Conservation (phyloP, 2,113 vertebrate genomes). For the Oreochromis tanganicae region DNA sequence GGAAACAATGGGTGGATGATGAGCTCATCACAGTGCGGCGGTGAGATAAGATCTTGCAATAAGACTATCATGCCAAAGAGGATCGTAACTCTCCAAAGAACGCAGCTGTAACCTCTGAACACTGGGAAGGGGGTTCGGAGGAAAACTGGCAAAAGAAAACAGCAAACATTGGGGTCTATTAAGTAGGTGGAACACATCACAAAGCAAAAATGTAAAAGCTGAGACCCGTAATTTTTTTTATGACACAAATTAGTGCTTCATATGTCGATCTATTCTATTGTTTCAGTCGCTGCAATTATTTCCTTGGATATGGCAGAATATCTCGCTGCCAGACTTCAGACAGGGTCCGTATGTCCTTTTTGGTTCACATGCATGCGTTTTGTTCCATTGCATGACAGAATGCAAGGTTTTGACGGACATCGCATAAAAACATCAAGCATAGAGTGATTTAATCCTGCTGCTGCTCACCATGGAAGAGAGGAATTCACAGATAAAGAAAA, state of each 20-base stretch:
- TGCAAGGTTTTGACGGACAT: not conserved
- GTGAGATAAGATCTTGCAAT: constrained; percentile 37
- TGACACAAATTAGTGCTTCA: not conserved
- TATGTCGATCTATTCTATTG: not conserved
- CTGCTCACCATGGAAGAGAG: not conserved
- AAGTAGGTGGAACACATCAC: not conserved
- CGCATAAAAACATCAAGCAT: not conserved
- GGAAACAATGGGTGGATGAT: not conserved
- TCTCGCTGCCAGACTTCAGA: not conserved
- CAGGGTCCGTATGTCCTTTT: not conserved
- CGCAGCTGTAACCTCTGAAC: constrained; percentile 24
- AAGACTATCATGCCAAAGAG: not conserved
- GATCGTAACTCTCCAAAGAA: not conserved
- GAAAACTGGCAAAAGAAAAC: constrained; percentile 3
- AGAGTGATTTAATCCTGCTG: not conserved
- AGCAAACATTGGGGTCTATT: not conserved
- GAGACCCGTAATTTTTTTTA: not conserved
- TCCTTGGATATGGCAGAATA: not conserved
- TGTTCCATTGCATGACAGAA: not conserved
- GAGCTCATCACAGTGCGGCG: constrained; percentile 24
- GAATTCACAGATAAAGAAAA: not conserved
- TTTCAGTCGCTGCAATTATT: not conserved
- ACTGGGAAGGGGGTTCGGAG: not conserved
- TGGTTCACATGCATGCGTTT: not conserved
- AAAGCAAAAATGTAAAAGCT: not conserved